Base-by-base conservation (phyloP, 92 coral and sea anemone species). In the Nematostella vectensis region DNA sequence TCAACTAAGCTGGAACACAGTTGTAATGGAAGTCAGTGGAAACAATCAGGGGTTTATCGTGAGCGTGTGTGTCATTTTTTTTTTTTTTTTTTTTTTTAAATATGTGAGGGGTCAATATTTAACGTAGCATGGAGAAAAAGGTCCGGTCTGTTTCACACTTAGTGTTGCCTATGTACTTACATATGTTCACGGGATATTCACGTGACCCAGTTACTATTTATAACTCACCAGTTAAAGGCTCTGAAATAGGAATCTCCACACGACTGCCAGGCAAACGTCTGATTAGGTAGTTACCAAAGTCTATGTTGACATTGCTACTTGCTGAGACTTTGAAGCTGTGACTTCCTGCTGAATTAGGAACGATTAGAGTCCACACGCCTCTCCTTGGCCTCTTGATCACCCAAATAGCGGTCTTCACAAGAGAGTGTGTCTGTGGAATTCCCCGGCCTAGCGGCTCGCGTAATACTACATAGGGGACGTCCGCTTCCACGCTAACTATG, bases 241-340 rank as follows among this genome's bases (percentile, higher is more conserved):
- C 64, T 0, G 45, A 36, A 3, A 74, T 59, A 48, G 75, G 81
- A 4, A 74, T 37, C 63, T 74, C 81, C 29, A 74, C 74, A 37
- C 48, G 25, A 18, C 58, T 33, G 3, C 75, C 30, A 19, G 65
- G 69, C 31, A 63, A 52, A 25, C 45, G 37, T 27, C 48, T 55
- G 1, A 76, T 45, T 37, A 81, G 76, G 62, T 69, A 70, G 63
- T 63, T 48, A 31, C 76, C 88, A 31, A 81, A 81, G 36, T 75
- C 82, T 58, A 81, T 69, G 48, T 81, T 81, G 17, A 72, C 40
- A 8, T 45, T 39, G 54, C 83, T 76, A 62, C 71, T 76, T 2
- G 83, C 57, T 23, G 72, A 64, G 47, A 81, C 88, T 54, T 81
- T 81, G 42, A 75, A 76, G 39, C 83, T 76, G 47, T 81, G 88